Conservation (phyloP, 2,888 invertebrate genomes). For the Cerceris ruficornis region DNA sequence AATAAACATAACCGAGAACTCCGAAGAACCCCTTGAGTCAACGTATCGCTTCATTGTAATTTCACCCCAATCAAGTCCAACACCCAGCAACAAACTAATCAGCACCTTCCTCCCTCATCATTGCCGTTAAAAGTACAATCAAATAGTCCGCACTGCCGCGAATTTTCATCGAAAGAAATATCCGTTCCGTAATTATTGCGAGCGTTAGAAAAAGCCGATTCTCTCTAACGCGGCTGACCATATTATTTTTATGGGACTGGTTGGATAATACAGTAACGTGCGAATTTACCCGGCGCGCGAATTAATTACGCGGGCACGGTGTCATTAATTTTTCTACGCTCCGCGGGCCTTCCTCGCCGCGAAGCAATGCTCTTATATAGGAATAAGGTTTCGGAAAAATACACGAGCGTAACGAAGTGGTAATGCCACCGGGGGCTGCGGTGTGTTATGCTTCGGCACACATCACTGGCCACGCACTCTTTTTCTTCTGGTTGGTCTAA, state of each 20-base stretch:
- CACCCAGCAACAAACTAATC: too few species aligned
- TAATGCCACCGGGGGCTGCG: conserved; percentile 69
- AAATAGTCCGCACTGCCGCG: too few species aligned
- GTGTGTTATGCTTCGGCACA: conserved; percentile 77
- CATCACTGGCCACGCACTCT: conserved; percentile 75
- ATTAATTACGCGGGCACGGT: conserved; percentile 60
- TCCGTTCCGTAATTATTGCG: too few species aligned
- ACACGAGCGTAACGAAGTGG: conserved; percentile 74
- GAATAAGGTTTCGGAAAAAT: conserved; percentile 71
- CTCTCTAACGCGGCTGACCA: too few species aligned
- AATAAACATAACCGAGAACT: too few species aligned
- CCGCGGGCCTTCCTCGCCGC: conserved; percentile 38
- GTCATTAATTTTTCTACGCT: conserved; percentile 55
- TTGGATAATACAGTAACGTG: conserved; percentile 25
- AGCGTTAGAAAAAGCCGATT: too few species aligned
- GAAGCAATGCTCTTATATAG: conserved; percentile 32
- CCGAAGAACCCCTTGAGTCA: too few species aligned
- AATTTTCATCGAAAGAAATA: too few species aligned
- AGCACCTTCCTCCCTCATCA: too few species aligned
- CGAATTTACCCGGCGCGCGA: conserved; percentile 43
- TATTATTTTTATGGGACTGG: neutral
- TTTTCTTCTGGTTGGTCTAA: conserved; percentile 63
- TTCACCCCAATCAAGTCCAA: too few species aligned
- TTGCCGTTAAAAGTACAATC: too few species aligned
- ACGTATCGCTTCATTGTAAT: too few species aligned